Evolutionary conservation across 2,888 invertebrate genomes (phyloP).

Genomic region (Drosophila ustulata): DNA sequence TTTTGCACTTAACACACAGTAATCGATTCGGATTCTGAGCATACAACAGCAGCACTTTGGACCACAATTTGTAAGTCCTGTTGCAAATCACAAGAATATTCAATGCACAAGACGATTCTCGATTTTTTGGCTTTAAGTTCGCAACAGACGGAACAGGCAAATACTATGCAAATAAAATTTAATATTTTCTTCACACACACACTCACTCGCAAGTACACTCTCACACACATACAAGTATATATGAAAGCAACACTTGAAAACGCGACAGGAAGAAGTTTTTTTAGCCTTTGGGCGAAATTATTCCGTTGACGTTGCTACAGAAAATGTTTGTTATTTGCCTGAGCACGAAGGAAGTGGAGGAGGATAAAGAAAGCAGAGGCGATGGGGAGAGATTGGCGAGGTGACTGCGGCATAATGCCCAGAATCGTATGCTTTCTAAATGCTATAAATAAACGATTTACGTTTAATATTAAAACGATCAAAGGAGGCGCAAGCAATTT

Average conservation of each 20-base stretch:
- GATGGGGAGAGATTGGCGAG: background rate
- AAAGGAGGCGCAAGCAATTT: slow-evolving; percentile 40
- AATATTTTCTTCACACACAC: slow-evolving; percentile 38
- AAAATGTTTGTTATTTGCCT: slow-evolving; percentile 31
- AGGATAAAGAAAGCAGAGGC: background rate
- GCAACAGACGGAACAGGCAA: slow-evolving; percentile 27
- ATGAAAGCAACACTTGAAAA: slow-evolving; percentile 22
- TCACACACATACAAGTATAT: background rate
- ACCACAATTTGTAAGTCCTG: slow-evolving; percentile 10
- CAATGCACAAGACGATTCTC: slow-evolving; percentile 25
- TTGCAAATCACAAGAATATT: slow-evolving; percentile 43
- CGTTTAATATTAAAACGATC: slow-evolving; percentile 54
- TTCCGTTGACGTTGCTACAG: slow-evolving; percentile 19
- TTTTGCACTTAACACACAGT: slow-evolving; percentile 15
- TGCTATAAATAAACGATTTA: slow-evolving; percentile 60
- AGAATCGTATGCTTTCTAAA: slow-evolving; percentile 45
- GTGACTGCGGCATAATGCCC: slow-evolving; percentile 11
- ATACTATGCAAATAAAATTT: slow-evolving; percentile 60
- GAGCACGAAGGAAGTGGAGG: background rate
- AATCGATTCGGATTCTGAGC: slow-evolving; percentile 14
- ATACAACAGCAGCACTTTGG: background rate
- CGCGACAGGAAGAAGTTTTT: slow-evolving; percentile 40
- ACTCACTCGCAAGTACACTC: background rate
- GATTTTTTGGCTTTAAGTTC: slow-evolving; percentile 28
- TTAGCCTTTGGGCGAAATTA: slow-evolving; percentile 35